phyloP scores from a whole-genome alignment of 1,140 invertebrate species.

The Rhopalosiphum padi region DNA sequence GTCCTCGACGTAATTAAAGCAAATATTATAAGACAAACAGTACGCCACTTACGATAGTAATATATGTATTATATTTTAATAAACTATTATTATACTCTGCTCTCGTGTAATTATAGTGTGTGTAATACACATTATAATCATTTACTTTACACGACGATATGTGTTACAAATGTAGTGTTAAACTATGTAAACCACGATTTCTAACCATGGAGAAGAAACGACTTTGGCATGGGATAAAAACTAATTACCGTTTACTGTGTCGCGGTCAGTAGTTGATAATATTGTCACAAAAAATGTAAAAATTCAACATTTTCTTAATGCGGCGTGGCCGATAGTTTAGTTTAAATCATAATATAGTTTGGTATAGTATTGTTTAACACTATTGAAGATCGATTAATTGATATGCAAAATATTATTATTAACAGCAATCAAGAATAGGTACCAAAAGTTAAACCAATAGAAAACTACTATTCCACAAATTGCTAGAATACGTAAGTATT shows the following conservation, averaged over 20 bases:
- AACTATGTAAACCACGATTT: not conserved
- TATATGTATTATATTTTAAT: not conserved
- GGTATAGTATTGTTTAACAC: not conserved
- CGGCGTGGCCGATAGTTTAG: not conserved
- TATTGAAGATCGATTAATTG: not conserved
- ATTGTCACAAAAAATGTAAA: not conserved
- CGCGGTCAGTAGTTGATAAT: not conserved
- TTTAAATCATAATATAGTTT: not conserved
- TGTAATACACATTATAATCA: not conserved
- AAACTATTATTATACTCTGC: not conserved
- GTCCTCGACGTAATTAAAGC: slow-evolving; percentile 4
- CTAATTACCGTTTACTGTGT: not conserved
- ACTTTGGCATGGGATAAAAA: not conserved
- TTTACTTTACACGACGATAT: not conserved
- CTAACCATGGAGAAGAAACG: not conserved
- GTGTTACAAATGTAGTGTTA: not conserved
- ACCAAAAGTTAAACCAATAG: not conserved
- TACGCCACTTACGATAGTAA: not conserved
- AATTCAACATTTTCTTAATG: not conserved
- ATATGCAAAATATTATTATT: not conserved
- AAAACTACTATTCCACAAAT: not conserved
- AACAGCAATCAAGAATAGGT: not conserved
- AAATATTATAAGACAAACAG: not conserved
- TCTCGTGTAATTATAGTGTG: not conserved
- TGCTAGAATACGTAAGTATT: not conserved